Evolutionary conservation across 2,113 vertebrate genomes (phyloP).

Genomic region (Serilophus lunatus): DNA sequence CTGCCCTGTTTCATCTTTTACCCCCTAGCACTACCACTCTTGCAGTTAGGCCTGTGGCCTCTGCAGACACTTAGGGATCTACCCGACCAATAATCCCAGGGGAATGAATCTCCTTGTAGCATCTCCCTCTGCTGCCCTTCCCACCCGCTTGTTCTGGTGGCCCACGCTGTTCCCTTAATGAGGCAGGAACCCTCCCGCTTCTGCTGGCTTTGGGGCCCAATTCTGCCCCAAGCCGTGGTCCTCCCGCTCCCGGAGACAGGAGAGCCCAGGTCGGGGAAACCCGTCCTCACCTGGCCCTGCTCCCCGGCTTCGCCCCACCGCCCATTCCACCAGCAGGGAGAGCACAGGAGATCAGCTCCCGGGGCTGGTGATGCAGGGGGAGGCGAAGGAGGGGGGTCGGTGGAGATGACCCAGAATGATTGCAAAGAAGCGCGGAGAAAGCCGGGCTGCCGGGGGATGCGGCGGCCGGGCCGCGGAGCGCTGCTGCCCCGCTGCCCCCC

Average conservation of each 20-base stretch:
- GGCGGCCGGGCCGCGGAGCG: not conserved
- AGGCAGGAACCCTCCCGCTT: not conserved
- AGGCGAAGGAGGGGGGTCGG: not conserved
- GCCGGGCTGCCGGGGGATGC: not conserved
- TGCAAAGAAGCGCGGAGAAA: not conserved
- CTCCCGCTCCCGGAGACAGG: not conserved
- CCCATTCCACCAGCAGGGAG: not conserved
- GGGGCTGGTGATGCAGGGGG: not conserved
- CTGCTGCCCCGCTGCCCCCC: not conserved
- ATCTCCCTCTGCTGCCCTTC: not conserved
- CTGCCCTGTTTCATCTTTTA: not conserved
- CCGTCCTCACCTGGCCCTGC: not conserved
- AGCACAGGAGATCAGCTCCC: not conserved
- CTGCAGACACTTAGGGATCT: not conserved
- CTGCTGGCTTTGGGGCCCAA: not conserved
- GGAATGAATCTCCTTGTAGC: not conserved
- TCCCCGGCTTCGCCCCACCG: not conserved
- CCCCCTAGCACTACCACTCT: not conserved
- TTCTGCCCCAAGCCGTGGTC: not conserved
- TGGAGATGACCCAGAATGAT: slow-evolving; percentile 57
- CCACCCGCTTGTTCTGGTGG: not conserved
- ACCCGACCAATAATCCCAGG: not conserved
- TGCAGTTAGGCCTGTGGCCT: slow-evolving; percentile 34
- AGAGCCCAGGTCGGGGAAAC: not conserved
- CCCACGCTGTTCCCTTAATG: not conserved